Evolutionary conservation across 1,140 invertebrate genomes (phyloP), one percentile per base, ranked within the genome.

Genomic region (Prorops nasuta): DNA sequence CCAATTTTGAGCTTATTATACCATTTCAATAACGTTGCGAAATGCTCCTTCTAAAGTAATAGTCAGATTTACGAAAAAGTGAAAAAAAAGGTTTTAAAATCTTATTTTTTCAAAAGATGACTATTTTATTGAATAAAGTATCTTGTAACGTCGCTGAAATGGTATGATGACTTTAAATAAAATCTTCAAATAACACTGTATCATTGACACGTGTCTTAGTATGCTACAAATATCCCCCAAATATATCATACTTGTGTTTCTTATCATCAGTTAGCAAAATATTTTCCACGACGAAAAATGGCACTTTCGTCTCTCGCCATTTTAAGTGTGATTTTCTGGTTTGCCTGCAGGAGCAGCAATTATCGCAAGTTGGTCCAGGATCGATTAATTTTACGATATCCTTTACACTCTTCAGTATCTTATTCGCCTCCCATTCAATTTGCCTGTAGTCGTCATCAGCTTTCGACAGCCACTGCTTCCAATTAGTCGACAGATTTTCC

Each of bases 311-410:
- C 24, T 54, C 41, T 3, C 60, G 59, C 8, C 44, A 53, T 17
- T 51, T 61, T 8, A 58, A 12, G 6, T 64, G 37, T 14, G 56
- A 24, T 19, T 71, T 72, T 24, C 41, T 54, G 0, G 53, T 65
- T 48, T 75, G 61, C 40, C 63, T 57, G 44, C 71, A 73, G 0
- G 54, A 39, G 21, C 72, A 74, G 20, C 72, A 74, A 36, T 41
- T 51, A 21, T 70, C 67, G n/a, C 72, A 76, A 4, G 35, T 42
- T 0, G 41, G 51, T 3, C 17, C 42, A 16, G 60, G 54, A 10
- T 60, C 51, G 1, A 66, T 48, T 1, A 49, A 19, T 41, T 54
- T 63, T 0, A 57, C 55, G 14, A 43, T 60, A 8, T 50, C 38
- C 20, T 56, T 42, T 2, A 73, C 51, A 16, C 28, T 58, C 12